phyloP scores from a whole-genome alignment of 2,797 vertebrate species.

The Rhinophrynus dorsalis region DNA sequence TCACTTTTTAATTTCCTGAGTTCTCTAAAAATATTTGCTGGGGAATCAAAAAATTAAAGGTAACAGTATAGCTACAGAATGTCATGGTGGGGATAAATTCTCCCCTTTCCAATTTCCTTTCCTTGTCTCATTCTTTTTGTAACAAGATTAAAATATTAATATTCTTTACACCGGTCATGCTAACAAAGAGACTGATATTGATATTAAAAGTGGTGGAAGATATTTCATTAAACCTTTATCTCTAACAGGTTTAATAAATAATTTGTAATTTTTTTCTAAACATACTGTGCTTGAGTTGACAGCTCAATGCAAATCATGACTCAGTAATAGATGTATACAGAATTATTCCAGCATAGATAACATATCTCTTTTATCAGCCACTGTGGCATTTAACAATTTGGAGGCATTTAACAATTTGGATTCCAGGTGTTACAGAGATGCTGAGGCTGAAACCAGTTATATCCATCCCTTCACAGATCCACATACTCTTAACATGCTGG shows the following conservation, averaged over 20 bases:
- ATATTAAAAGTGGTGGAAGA: not conserved
- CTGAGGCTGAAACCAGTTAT: too few relatives aligned
- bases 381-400: not conserved
- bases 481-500: too few relatives aligned
- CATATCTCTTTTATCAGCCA: conserved; percentile 1
- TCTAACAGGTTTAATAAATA: conserved; percentile 1
- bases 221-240: conserved; percentile 8
- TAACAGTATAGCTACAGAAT: conserved; percentile 4
- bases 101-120: conserved; percentile 27
- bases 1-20: conserved; percentile 65
- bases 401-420: too few relatives aligned
- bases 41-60: conserved; percentile 21
- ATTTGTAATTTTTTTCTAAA: conserved; percentile 27
- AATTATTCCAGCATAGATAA: not conserved
- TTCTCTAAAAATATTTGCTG: conserved; percentile 23
- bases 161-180: not conserved
- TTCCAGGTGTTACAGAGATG: too few relatives aligned
- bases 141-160: not conserved
- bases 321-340: conserved; percentile 5
- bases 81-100: conserved; percentile 6
- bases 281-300: not conserved
- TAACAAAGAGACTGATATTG: conserved; percentile 27
- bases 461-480: too few relatives aligned
- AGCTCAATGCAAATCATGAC: conserved; percentile 3
- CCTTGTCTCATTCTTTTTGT: not conserved